Base-by-base conservation (phyloP, 1,140 invertebrate species). In the Drosophila quadrilineata region DNA sequence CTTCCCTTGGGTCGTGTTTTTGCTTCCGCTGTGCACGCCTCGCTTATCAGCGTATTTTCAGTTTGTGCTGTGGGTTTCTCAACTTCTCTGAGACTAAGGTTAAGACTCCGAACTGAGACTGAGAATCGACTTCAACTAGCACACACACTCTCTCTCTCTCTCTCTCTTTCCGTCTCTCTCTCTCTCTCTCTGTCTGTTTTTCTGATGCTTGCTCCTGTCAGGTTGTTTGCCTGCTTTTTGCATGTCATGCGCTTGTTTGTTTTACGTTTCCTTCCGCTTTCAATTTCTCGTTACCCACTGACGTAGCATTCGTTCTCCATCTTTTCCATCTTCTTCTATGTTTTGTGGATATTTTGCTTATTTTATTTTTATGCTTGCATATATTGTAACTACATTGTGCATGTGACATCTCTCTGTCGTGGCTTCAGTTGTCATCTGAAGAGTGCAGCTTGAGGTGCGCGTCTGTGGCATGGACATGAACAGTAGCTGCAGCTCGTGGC, bases 231-330 rank as follows among this genome's bases (percentile, higher is more conserved):
- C 19, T 36, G 46, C 36, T 45, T 45, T 84, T 85, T 84, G 77
- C 77, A 84, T 84, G 77, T 84, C 77, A 85, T 77, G 77, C 77
- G 73, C 77, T 84, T 84, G 77, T 77, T 84, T 84, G 79, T 74
- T 77, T 70, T 85, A 71, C 73, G 63, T 31, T 79, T 85, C 79
- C 79, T 84, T 84, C 79, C 79, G 79, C 60, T 85, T 84, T 79
- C 74, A 79, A 84, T 85, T 85, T 85, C 72, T 77, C 71, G 71
- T 60, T 54, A 64, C 54, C 70, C 24, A 53, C 59, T 71, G 48
- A 40, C 43, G 53, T 67, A 46, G 50, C 52, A 48, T 17, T 54
- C 31, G 46, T 40, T 31, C 35, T 46, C 36, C 40, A 29, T 31
- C 38, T 48, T 53, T 8, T 45, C 9, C 24, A 3, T 41, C 19